Evolutionary conservation across 1,140 invertebrate genomes (phyloP).

Genomic region (Eufriesea mexicana): DNA sequence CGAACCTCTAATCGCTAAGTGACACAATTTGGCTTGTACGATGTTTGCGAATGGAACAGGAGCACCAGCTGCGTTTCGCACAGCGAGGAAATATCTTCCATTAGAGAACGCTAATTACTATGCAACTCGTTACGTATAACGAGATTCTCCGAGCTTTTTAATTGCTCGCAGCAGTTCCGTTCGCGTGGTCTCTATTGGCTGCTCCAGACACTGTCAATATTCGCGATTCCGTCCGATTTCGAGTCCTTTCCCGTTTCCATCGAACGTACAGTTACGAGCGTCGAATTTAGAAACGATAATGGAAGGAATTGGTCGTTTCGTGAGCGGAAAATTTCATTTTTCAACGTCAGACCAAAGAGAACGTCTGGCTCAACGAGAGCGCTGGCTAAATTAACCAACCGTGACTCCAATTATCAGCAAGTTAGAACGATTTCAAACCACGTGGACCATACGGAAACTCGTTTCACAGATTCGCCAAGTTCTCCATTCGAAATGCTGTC

Average conservation of each 20-base stretch:
- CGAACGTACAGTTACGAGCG: background rate
- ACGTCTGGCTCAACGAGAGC: background rate
- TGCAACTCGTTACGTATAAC: background rate
- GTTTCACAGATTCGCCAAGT: background rate
- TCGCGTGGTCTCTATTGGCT: too few relatives aligned
- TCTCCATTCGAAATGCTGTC: conserved; percentile 8
- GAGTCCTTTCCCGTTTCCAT: background rate
- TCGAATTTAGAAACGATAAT: background rate
- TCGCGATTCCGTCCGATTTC: background rate
- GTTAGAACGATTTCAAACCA: background rate
- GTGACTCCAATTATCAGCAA: background rate
- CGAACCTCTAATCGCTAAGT: too few relatives aligned
- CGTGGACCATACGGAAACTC: background rate
- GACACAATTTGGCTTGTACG: too few relatives aligned
- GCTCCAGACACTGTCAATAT: background rate
- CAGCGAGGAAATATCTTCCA: background rate
- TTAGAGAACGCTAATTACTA: background rate
- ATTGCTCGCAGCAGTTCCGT: background rate
- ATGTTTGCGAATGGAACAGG: background rate
- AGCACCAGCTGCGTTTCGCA: too few relatives aligned
- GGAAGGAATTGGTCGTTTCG: background rate
- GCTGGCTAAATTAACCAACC: background rate
- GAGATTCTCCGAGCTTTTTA: background rate
- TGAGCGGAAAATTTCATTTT: conserved; percentile 14
- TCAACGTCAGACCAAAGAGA: too few relatives aligned